Conservation (phyloP, 1,140 invertebrate genomes). For the Microplitis mediator region DNA sequence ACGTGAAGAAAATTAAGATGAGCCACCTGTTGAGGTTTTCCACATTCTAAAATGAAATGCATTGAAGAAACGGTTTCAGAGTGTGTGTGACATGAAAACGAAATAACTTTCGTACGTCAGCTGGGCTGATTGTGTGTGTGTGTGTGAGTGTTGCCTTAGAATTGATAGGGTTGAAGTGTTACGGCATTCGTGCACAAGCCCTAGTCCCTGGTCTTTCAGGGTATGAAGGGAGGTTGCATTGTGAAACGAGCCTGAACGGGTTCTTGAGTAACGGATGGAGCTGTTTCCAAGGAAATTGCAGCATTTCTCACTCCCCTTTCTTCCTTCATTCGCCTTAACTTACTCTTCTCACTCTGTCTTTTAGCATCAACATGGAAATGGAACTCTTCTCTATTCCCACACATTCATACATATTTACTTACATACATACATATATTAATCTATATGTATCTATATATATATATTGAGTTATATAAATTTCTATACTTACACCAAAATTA, state of each 20-base stretch:
- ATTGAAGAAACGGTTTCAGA: too few species aligned
- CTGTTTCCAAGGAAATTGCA: conserved; percentile 44
- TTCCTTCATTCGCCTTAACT: not conserved
- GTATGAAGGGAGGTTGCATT: conserved; percentile 28
- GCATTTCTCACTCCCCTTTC: conserved; percentile 38
- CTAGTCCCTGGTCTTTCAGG: not conserved
- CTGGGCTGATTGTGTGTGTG: too few species aligned
- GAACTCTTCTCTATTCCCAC: not conserved
- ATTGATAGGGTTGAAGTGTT: conserved; percentile 32
- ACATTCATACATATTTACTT: too few species aligned
- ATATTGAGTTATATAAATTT: not conserved
- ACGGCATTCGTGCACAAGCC: conserved; percentile 1
- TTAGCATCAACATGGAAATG: not conserved
- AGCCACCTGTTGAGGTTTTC: not conserved
- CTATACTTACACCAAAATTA: conserved; percentile 91
- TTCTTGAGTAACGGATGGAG: conserved; percentile 46
- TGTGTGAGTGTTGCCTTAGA: conserved; percentile 9
- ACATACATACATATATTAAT: too few species aligned
- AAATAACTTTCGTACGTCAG: not conserved
- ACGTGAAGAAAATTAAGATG: not conserved
- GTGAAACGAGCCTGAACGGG: conserved; percentile 36
- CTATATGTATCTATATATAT: not conserved
- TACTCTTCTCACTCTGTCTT: not conserved
- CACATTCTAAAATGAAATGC: too few species aligned
- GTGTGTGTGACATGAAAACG: not conserved